phyloP scores from a whole-genome alignment of 2,113 vertebrate genomes.

The Cyprinodon tularosa region DNA sequence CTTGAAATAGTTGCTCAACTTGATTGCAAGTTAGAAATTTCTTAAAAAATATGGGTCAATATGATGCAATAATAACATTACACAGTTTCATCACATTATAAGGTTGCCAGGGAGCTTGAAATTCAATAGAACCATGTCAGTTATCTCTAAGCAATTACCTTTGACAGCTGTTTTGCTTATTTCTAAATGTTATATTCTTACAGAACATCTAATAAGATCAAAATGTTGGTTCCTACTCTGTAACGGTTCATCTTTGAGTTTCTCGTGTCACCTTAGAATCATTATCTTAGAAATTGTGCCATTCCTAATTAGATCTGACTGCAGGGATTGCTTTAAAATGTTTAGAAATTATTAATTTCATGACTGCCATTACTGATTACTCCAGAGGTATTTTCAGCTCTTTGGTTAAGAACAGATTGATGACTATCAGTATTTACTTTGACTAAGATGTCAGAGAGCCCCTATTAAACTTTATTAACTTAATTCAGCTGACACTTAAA shows the following conservation, averaged over 20 bases:
- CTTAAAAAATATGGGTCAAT: background rate
- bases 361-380: background rate
- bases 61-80: background rate
- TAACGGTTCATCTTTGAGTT: background rate
- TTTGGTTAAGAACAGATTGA: background rate
- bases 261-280: background rate
- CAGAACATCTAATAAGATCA: background rate
- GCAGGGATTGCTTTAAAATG: background rate
- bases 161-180: background rate
- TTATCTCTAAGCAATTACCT: background rate
- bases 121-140: background rate
- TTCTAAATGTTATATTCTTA: background rate
- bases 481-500: background rate
- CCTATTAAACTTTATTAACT: background rate
- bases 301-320: background rate
- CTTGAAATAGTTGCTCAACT: background rate
- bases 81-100: background rate
- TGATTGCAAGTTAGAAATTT: background rate
- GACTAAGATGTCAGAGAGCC: background rate
- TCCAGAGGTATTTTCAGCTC: background rate
- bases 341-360: background rate
- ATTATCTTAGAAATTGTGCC: background rate
- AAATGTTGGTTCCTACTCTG: background rate
- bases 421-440: background rate
- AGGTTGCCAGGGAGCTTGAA: background rate